Conservation (phyloP, 2,888 invertebrate species). For the Melinaea menophilus region DNA sequence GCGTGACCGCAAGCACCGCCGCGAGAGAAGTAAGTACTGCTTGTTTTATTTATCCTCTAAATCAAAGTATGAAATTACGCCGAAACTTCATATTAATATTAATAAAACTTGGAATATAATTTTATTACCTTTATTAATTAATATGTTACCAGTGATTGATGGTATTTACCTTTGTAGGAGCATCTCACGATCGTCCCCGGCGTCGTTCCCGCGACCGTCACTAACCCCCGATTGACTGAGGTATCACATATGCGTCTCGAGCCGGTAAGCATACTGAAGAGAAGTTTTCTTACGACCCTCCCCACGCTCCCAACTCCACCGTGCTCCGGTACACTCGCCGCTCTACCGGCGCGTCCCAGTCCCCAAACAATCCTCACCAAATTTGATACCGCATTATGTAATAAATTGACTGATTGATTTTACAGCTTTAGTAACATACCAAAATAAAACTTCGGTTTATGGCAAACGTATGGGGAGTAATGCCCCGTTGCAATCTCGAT, state of each 20-base stretch:
- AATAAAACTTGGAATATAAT: too few relatives aligned
- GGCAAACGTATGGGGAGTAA: slow-evolving; percentile 69
- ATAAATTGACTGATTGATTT: slow-evolving; percentile 72
- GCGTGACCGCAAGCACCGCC: slow-evolving; percentile 64
- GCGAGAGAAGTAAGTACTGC: slow-evolving; percentile 57
- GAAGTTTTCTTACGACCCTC: slow-evolving; percentile 16
- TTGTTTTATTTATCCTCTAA: not conserved
- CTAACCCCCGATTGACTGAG: slow-evolving; percentile 65
- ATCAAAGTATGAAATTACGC: too few relatives aligned
- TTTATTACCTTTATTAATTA: not conserved
- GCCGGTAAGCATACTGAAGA: slow-evolving; percentile 64
- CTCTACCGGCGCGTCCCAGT: slow-evolving; percentile 29
- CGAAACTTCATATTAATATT: too few relatives aligned
- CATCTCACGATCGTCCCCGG: slow-evolving; percentile 64
- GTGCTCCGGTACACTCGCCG: slow-evolving; percentile 16
- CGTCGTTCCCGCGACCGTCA: slow-evolving; percentile 72
- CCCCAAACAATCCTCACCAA: slow-evolving; percentile 35
- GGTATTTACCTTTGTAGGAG: slow-evolving; percentile 47
- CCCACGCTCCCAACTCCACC: slow-evolving; percentile 19
- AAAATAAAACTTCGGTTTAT: slow-evolving; percentile 73
- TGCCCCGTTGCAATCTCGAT: slow-evolving; percentile 67
- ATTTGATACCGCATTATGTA: slow-evolving; percentile 57
- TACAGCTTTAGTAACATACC: slow-evolving; percentile 73
- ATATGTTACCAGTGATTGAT: too few relatives aligned
- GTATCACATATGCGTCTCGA: slow-evolving; percentile 74